Evolutionary conservation across 2,888 invertebrate genomes (phyloP).

Genomic region (Phalera bucephala): DNA sequence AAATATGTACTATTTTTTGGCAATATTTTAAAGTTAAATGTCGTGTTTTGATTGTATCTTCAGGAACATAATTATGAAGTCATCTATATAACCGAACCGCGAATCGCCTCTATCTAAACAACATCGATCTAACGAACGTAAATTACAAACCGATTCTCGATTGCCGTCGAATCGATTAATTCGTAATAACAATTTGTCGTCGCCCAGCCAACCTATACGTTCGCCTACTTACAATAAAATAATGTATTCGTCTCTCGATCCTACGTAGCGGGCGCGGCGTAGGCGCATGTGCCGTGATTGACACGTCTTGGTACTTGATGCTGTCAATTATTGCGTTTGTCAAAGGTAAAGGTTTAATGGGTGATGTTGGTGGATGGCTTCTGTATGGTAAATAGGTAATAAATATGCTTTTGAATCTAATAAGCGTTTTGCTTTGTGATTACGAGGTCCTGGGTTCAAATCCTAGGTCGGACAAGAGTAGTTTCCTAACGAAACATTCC

Average conservation of each 20-base stretch:
- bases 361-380: slow-evolving; percentile 1
- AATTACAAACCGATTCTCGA: slow-evolving; percentile 24
- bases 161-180: slow-evolving; percentile 65
- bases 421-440: too few relatives aligned
- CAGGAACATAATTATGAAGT: too few relatives aligned
- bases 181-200: slow-evolving; percentile 79
- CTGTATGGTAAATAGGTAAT: too few relatives aligned
- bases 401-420: too few relatives aligned
- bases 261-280: slow-evolving; percentile 61
- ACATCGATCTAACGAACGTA: slow-evolving; percentile 11
- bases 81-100: too few relatives aligned
- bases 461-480: too few relatives aligned
- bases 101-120: neutral
- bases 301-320: slow-evolving; percentile 57
- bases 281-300: slow-evolving; percentile 52
- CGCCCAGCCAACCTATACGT: slow-evolving; percentile 58
- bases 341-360: neutral
- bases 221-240: slow-evolving; percentile 73
- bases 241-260: slow-evolving; percentile 71
- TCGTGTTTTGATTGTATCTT: too few relatives aligned
- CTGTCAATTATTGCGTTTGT: slow-evolving; percentile 28
- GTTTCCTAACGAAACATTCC: too few relatives aligned
- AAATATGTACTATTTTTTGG: too few relatives aligned
- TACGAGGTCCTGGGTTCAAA: too few relatives aligned
- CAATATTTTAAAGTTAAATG: too few relatives aligned